Conservation (phyloP, 2,888 invertebrate species). For the Carabus problematicus region DNA sequence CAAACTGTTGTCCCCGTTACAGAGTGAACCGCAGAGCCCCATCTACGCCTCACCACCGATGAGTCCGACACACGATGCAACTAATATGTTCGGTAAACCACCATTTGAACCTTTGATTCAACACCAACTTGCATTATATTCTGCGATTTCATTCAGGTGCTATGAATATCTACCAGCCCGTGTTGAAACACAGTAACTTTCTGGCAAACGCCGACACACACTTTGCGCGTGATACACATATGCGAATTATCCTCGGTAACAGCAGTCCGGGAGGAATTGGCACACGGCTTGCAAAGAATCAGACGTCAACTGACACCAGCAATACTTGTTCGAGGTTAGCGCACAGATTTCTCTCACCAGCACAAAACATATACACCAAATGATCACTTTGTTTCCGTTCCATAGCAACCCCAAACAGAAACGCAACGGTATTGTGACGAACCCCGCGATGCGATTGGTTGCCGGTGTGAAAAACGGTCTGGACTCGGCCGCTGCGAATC, state of each 20-base stretch:
- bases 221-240: constrained; percentile 89
- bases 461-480: constrained; percentile 78
- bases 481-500: constrained; percentile 69
- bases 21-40: constrained; percentile 74
- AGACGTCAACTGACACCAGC: constrained; percentile 46
- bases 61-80: constrained; percentile 61
- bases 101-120: neutral
- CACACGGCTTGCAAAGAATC: constrained; percentile 44
- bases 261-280: constrained; percentile 56
- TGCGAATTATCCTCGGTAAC: constrained; percentile 81
- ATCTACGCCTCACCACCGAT: constrained; percentile 76
- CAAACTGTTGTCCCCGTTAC: constrained; percentile 66
- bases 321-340: constrained; percentile 47
- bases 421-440: constrained; percentile 85
- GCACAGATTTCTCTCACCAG: too few species aligned
- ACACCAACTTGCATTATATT: neutral
- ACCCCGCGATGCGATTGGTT: constrained; percentile 84
- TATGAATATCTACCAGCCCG: constrained; percentile 60
- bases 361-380: too few species aligned
- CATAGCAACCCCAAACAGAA: constrained; percentile 67
- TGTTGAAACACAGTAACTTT: constrained; percentile 58
- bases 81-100: constrained; percentile 56
- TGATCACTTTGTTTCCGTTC: too few species aligned
- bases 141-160: constrained; percentile 48
- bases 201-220: constrained; percentile 73